Percentiles rank a stretch among this genome's conserved stretches.
These are phyloP conservation scores for Ichneumoninae sp. DNA, from an alignment of 2,888 invertebrate genomes.

Conservation along the genomic window DNA sequence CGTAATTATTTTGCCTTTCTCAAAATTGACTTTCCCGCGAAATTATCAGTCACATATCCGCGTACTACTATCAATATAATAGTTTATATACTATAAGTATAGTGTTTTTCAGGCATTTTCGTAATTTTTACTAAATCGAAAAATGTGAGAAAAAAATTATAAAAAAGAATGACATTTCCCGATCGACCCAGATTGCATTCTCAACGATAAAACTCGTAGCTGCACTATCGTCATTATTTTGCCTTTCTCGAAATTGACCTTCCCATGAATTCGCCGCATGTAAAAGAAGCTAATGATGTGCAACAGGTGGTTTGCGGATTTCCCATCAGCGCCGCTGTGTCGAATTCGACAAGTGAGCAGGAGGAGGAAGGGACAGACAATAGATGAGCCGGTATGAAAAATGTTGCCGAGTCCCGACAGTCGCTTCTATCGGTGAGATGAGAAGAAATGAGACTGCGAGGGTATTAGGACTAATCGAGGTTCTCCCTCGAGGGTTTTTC, in stretches of 20 bases:
- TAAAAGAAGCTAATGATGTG: constrained; percentile 13
- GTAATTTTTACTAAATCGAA: no score
- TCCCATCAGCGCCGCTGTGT: constrained; percentile 2
- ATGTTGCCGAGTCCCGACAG: constrained; percentile 30
- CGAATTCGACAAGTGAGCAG: neutral
- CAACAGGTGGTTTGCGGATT: constrained; percentile 43
- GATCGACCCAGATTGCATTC: no score
- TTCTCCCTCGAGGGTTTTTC: constrained; percentile 10
- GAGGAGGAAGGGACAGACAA: constrained; percentile 10
- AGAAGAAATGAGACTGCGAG: constrained; percentile 35
- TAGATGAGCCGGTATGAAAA: constrained; percentile 38
- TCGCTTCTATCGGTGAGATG: constrained; percentile 44
- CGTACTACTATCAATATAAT: no score
- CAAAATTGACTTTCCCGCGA: neutral
- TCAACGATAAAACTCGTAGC: neutral
- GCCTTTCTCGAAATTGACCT: neutral
- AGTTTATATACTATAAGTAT: no score
- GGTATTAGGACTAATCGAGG: constrained; percentile 59
- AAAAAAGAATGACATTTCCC: no score
- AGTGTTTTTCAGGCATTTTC: no score
- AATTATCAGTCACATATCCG: no score
- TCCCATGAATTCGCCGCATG: constrained; percentile 20
- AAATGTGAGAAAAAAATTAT: no score
- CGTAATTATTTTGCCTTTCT: neutral
- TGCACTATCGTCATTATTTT: neutral